Evolutionary conservation across 2,113 vertebrate species (phyloP), one percentile per base, ranked within the genome.

Genomic region (Sapayoa aenigma): DNA sequence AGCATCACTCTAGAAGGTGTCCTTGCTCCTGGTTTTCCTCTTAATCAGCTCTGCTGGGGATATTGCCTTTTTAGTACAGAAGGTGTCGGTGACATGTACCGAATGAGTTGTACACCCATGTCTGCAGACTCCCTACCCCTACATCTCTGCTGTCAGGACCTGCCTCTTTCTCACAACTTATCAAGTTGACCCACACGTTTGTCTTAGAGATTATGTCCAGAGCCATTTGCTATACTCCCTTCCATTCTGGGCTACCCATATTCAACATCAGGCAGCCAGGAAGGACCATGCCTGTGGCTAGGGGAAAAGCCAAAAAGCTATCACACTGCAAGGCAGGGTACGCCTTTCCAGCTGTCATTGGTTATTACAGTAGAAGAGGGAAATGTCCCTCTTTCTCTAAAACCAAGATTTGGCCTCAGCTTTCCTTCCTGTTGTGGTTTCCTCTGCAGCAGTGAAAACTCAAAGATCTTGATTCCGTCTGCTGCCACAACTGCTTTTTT

Each of bases 381-480:
- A 92, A 75, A 85, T 63, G 23, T 63, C 35, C 35, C 7, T 79
- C 49, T 78, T 62, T 77, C 37, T 68, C 17, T 67, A 73, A 77
- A 91, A 76, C 31, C 55, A 74, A 77, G 63, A 73, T 37, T 58
- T 59, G 67, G 28, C 28, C 15, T 66, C 72, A 49, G 20, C 13
- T 55, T 93, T 89, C 42, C 59, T 74, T 74, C 42, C 10, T 78
- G 7, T 58, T n/a, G 11, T 58, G 25, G 12, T 14, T 13, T 81
- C 22, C 27, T 74, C 65, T 81, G 28, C 50, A 84, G 37, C 20
- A 58, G 63, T 35, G 53, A 65, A 87, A 84, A 59, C 53, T 52
- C 47, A 77, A 18, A 0, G 0, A 35, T 44, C 28, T 75, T 39
- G 17, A 9, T 31, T 83, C 33, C 47, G 9, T 31, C 73, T 9